These are phyloP conservation scores for Aleiodes sp. DNA, from an alignment of 1,140 invertebrate species.

Conservation along the genomic window DNA sequence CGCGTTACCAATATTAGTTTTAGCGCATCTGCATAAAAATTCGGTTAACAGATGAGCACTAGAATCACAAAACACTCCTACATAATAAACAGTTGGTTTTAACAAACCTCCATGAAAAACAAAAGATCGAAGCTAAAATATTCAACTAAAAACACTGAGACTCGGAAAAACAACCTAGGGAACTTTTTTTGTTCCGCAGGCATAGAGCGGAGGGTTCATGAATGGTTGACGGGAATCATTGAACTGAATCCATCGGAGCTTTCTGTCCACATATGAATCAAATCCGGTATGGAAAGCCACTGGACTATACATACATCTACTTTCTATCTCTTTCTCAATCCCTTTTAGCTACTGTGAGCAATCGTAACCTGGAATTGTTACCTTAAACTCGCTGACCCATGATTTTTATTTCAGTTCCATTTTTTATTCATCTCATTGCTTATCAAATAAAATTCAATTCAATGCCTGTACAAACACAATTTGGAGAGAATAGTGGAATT, in stretches of 20 bases:
- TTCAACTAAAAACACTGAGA: neutral
- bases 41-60: neutral
- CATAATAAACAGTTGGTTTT: too few relatives aligned
- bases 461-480: neutral
- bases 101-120: neutral
- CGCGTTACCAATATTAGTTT: neutral
- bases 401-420: neutral
- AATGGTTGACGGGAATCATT: neutral
- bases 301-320: neutral
- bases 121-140: neutral
- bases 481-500: too few relatives aligned
- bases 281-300: constrained; percentile 5
- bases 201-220: neutral
- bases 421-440: neutral
- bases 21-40: neutral
- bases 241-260: neutral
- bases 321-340: too few relatives aligned
- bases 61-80: too few relatives aligned
- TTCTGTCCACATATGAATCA: neutral
- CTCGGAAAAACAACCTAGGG: neutral
- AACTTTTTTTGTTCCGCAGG: neutral
- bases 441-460: neutral
- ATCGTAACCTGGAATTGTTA: constrained; percentile 2
- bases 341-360: neutral
- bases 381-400: neutral